Evolutionary conservation across 2,888 invertebrate genomes (phyloP).

Genomic region (Volucella zonaria): DNA sequence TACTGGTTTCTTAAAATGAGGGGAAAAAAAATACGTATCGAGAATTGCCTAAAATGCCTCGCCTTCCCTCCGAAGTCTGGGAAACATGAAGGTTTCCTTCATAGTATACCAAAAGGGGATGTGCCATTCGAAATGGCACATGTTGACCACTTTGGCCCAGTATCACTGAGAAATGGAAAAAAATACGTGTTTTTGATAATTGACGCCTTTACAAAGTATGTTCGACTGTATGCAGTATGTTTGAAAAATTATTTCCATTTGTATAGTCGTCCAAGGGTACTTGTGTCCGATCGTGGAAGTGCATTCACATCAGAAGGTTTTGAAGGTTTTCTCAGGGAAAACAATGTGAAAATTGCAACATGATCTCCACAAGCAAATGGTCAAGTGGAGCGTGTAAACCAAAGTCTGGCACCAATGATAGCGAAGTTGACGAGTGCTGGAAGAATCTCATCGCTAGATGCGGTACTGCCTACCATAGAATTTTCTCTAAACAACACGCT

Average conservation of each 20-base stretch:
- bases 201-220: slow-evolving; percentile 28
- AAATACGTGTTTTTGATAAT: slow-evolving; percentile 38
- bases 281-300: slow-evolving; percentile 26
- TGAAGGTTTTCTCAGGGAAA: background rate
- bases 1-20: slow-evolving; percentile 58
- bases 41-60: slow-evolving; percentile 53
- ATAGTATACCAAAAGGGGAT: slow-evolving; percentile 53
- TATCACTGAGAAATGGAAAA: slow-evolving; percentile 8
- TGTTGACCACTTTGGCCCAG: slow-evolving; percentile 57
- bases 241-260: slow-evolving; percentile 4
- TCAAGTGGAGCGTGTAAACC: slow-evolving; percentile 26
- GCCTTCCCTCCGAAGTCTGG: slow-evolving; percentile 35
- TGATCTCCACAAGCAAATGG: slow-evolving; percentile 48
- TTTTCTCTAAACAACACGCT: slow-evolving; percentile 34
- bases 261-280: background rate
- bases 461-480: slow-evolving; percentile 27
- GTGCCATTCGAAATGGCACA: slow-evolving; percentile 40
- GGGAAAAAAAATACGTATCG: slow-evolving; percentile 3
- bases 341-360: slow-evolving; percentile 16
- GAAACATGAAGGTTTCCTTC: slow-evolving; percentile 75
- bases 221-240: slow-evolving; percentile 28
- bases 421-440: slow-evolving; percentile 34
- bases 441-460: background rate
- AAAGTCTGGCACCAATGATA: slow-evolving; percentile 35
- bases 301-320: slow-evolving; percentile 19